Base-by-base conservation (phyloP, 2,113 vertebrate genomes). In the Anguilla rostrata region DNA sequence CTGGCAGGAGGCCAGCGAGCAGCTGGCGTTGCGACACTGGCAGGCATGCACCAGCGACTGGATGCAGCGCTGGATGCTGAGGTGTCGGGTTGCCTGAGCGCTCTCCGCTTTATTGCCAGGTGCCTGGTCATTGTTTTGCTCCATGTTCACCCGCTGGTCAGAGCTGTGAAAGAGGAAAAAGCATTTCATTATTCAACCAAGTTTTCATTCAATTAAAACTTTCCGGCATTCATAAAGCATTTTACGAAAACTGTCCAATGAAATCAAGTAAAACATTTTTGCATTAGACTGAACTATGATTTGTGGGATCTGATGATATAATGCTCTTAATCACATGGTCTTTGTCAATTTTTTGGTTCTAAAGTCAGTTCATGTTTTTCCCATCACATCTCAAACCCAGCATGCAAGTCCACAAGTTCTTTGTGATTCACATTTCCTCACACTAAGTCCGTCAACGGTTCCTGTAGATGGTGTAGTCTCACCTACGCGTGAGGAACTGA, bases 61-160 rank as follows among this genome's bases (percentile, higher is more conserved):
- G 95, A 99, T 99, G 87, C 98, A 99, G 90, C 98, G 97, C 95
- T 99, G 98, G 89, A 99, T 99, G 94, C 98, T 99, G 87, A 99
- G 96, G 87, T 97, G 98, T 0, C 98, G 97, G 0, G 98, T 99
- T 86, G 99, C 98, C 0, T 97, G 18, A 6, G 9, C 0, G 2
- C 71, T 12, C n/a, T 75, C 5, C 26, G 5, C 94, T 94, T 97
- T 96, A 94, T 94, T 96, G 94, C 98, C 98, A 0, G 71, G 71
- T 3, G 9, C 71, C n/a, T 75, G 71, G 5, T 7, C 71, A 12
- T 75, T 75, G 71, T 12, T 34, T 3, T 34, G 9, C 6, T 75
- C 71, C 71, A 75, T 75, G 26, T n/a, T 75, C 11, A 34, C 11
- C 16, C 71, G 26, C 71, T 75, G 26, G 5, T 34, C 11, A 34